Evolutionary conservation across 2,888 invertebrate species (phyloP).

Genomic region (Caenorhabditis sp.): DNA sequence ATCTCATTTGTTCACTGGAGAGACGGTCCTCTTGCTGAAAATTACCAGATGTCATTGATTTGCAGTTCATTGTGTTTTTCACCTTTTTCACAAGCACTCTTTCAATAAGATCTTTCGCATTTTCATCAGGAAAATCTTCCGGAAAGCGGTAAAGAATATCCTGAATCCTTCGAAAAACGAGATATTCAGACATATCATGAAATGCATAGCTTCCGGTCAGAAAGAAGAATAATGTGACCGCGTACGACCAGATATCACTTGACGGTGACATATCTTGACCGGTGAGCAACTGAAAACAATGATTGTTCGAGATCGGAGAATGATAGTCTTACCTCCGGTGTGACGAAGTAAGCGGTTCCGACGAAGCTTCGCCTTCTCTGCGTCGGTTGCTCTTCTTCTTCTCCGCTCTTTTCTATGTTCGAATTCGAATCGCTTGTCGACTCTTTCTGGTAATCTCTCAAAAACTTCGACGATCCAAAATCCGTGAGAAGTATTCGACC

Average conservation of each 20-base stretch:
- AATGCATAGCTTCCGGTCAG: conserved; percentile 73
- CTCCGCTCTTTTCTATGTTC: not conserved
- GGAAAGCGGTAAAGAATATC: conserved; percentile 94
- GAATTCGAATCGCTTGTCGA: not conserved
- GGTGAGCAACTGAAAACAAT: conserved; percentile 62
- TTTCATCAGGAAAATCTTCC: conserved; percentile 90
- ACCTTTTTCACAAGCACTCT: conserved; percentile 89
- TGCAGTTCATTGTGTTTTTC: not conserved
- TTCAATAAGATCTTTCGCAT: conserved; percentile 92
- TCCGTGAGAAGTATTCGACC: conserved; percentile 98
- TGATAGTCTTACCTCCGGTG: conserved; percentile 89
- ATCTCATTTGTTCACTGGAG: conserved; percentile 87
- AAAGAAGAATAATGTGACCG: conserved; percentile 68
- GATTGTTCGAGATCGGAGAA: too few relatives aligned
- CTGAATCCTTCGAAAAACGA: conserved; percentile 96
- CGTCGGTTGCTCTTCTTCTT: conserved; percentile 17
- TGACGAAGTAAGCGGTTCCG: conserved; percentile 98
- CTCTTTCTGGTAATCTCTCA: conserved; percentile 51
- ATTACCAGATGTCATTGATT: not conserved
- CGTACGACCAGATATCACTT: conserved; percentile 77
- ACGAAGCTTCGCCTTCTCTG: conserved; percentile 87
- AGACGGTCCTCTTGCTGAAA: conserved; percentile 90
- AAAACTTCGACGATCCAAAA: conserved; percentile 91
- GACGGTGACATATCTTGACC: conserved; percentile 37
- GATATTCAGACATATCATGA: conserved; percentile 89